Conservation (phyloP, 2,113 vertebrate species). For the Odocoileus virginianus region DNA sequence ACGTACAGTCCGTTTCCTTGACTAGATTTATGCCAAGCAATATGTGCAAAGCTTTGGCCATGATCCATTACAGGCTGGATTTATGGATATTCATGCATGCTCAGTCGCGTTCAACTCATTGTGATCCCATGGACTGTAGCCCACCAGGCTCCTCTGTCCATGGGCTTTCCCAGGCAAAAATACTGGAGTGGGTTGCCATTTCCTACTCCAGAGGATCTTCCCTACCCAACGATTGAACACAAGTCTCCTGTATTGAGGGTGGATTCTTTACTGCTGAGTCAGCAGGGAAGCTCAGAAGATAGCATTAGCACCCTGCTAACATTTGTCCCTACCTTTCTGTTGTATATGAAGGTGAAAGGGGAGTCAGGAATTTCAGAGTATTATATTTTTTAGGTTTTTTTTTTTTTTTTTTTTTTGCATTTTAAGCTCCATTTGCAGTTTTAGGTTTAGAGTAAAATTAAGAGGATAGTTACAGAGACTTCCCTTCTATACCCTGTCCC, state of each 20-base stretch:
- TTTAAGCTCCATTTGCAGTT: not conserved
- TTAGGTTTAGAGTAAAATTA: not conserved
- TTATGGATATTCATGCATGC: not conserved
- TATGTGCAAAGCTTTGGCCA: not conserved
- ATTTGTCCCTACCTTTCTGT: not conserved
- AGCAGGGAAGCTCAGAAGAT: not conserved
- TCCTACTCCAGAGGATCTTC: not conserved
- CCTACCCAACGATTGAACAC: accelerated
- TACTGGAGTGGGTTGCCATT: not conserved
- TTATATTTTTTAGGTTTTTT: not conserved
- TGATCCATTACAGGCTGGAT: not conserved
- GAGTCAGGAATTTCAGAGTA: not conserved
- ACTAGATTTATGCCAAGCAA: not conserved
- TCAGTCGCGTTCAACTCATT: not conserved
- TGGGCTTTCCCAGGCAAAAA: not conserved
- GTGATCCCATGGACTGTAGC: not conserved
- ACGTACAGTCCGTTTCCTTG: not conserved
- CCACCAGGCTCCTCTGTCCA: not conserved
- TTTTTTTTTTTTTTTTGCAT: not conserved
- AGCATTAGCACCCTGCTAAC: not conserved
- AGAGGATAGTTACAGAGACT: not conserved
- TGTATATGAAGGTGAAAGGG: not conserved
- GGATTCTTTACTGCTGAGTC: not conserved
- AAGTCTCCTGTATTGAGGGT: accelerated
- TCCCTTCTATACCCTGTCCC: too few species aligned